Percentiles rank a stretch among this genome's conserved stretches.
Conservation (phyloP, 1,140 invertebrate species). For the Drosophila fuyamai region DNA sequence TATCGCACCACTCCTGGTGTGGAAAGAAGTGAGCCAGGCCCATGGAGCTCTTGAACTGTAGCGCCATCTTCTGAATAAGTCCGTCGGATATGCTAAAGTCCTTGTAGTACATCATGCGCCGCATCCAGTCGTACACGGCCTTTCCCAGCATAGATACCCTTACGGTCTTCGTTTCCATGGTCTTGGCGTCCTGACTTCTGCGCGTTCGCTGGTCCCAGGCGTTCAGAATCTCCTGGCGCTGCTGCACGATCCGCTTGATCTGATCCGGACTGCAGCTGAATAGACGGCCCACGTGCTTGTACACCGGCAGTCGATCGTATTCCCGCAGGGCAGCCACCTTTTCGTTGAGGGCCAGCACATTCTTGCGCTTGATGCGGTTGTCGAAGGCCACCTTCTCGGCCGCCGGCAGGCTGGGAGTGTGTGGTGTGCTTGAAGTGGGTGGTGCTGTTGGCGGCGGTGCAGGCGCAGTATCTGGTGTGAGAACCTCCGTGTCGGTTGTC, state of each 20-base stretch:
- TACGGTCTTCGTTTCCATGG: conserved; percentile 74
- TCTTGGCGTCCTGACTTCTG: conserved; percentile 70
- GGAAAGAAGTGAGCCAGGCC: conserved; percentile 76
- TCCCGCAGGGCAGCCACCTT: conserved; percentile 78
- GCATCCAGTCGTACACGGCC: conserved; percentile 80
- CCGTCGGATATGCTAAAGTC: conserved; percentile 78
- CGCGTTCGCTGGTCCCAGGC: conserved; percentile 80
- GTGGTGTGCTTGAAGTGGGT: conserved; percentile 15
- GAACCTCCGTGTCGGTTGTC: conserved; percentile 26
- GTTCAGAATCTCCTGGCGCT: conserved; percentile 69
- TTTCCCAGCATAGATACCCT: conserved; percentile 75
- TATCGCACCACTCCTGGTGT: conserved; percentile 82
- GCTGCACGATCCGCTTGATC: conserved; percentile 80
- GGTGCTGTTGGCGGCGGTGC: conserved; percentile 14
- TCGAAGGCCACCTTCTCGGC: conserved; percentile 76
- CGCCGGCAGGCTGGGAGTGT: conserved; percentile 50
- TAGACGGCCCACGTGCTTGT: conserved; percentile 77
- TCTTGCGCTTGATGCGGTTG: conserved; percentile 81
- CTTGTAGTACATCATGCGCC: conserved; percentile 83
- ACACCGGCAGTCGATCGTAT: conserved; percentile 75
- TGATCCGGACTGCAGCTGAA: conserved; percentile 83
- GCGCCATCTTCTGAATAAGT: conserved; percentile 78
- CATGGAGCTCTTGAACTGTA: conserved; percentile 81
- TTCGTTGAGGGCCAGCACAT: conserved; percentile 78
- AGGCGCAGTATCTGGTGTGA: conserved; percentile 29